phyloP scores from a whole-genome alignment of 2,797 vertebrate genomes.

The Adrianichthys oophorus region DNA sequence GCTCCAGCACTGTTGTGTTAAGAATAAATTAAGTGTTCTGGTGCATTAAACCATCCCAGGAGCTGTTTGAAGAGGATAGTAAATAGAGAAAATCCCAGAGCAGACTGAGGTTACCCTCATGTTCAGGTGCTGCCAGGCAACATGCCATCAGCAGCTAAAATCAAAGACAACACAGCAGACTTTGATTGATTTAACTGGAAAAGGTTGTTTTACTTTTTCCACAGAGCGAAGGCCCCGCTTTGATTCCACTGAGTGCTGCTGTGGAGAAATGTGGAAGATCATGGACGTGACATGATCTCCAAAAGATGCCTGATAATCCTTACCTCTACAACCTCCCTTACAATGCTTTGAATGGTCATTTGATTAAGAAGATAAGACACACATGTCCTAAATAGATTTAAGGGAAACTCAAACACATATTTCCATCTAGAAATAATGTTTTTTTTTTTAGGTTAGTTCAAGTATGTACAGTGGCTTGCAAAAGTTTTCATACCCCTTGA shows the following conservation, averaged over 20 bases:
- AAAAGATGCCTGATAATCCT: neutral
- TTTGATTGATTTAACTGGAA: slow-evolving; percentile 21
- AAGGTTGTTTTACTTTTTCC: slow-evolving; percentile 5
- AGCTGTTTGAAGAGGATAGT: slow-evolving; percentile 2
- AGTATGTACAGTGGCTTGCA: too few species aligned
- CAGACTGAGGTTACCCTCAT: slow-evolving; percentile 1
- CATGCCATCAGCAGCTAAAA: slow-evolving; percentile 17
- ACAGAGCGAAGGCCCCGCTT: slow-evolving; percentile 4
- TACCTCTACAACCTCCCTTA: neutral
- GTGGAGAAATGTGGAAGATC: slow-evolving; percentile 1
- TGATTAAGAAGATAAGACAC: neutral
- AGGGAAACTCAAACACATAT: too few species aligned
- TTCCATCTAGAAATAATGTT: too few species aligned
- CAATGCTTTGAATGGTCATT: neutral
- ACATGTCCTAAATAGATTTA: neutral
- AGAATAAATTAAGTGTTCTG: neutral
- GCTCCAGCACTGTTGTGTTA: slow-evolving; percentile 5
- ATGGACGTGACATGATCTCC: neutral
- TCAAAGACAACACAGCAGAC: slow-evolving; percentile 18
- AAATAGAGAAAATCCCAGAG: neutral
- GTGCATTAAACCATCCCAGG: neutral
- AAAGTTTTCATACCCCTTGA: too few species aligned
- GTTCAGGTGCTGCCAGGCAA: neutral
- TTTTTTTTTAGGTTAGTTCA: too few species aligned
- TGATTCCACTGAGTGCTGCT: neutral